Conservation (phyloP, 2,797 vertebrate genomes). For the Anisognathus igniventris region DNA sequence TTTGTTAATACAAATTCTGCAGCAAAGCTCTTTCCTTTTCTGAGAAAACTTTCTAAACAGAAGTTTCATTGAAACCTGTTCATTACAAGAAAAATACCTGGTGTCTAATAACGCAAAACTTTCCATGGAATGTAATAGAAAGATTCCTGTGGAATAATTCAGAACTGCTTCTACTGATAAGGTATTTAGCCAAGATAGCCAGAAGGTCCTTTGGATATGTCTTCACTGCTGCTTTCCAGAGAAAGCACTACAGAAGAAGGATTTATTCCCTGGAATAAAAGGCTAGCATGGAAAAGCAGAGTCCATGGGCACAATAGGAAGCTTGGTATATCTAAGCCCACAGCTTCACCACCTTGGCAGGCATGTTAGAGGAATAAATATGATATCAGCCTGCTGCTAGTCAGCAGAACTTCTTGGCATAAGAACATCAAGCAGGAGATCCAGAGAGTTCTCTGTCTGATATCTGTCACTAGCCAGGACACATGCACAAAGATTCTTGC, state of each 20-base stretch:
- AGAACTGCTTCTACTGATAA: neutral
- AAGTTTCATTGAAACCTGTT: neutral
- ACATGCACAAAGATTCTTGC: neutral
- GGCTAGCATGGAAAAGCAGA: neutral
- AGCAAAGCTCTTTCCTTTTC: neutral
- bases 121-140: neutral
- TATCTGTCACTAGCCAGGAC: neutral
- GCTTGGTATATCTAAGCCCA: neutral
- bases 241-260: neutral
- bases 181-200: neutral
- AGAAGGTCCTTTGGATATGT: neutral
- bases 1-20: neutral
- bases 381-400: neutral
- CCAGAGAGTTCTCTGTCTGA: neutral
- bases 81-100: neutral
- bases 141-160: neutral
- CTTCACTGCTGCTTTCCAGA: neutral
- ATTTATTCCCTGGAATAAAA: neutral
- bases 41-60: neutral
- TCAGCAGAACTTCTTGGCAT: neutral
- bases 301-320: neutral
- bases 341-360: neutral
- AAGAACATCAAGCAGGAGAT: neutral
- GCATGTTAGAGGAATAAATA: neutral
- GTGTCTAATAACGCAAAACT: neutral